phyloP scores from a whole-genome alignment of 2,888 invertebrate species.

The Lissocephala sabroskyi region DNA sequence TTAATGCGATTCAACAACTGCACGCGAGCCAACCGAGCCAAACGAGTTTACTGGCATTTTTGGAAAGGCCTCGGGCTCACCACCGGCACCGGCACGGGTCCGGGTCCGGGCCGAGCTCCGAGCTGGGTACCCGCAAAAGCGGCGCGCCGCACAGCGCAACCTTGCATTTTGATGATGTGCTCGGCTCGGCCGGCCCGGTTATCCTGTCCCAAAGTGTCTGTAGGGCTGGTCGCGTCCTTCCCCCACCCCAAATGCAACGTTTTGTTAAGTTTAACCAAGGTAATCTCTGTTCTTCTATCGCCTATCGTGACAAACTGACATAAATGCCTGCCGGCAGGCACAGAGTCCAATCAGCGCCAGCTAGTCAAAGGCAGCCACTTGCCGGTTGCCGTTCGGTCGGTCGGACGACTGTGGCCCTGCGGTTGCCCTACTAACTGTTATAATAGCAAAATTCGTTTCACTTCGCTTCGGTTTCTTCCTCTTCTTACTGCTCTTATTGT shows the following conservation, averaged over 20 bases:
- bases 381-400: conserved; percentile 11
- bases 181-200: background rate
- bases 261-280: conserved; percentile 17
- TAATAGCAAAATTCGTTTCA: conserved; percentile 39
- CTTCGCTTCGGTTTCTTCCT: conserved; percentile 9
- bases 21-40: conserved; percentile 48
- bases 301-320: conserved; percentile 63
- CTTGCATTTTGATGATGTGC: conserved; percentile 59
- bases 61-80: conserved; percentile 1
- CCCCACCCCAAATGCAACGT: background rate
- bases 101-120: too few relatives aligned
- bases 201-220: background rate
- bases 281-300: conserved; percentile 14
- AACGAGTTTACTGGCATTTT: conserved; percentile 55
- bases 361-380: conserved; percentile 21
- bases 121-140: too few relatives aligned
- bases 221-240: background rate
- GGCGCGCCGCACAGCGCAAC: conserved; percentile 14
- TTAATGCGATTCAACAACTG: conserved; percentile 63
- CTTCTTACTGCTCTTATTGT: conserved; percentile 23
- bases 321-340: conserved; percentile 58
- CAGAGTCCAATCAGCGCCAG: conserved; percentile 62
- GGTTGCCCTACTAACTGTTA: conserved; percentile 63
- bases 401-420: too few relatives aligned
- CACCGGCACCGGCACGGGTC: background rate